Conservation (phyloP, 53 echinoderm and acorn worm genomes). For the Crossaster papposus region DNA sequence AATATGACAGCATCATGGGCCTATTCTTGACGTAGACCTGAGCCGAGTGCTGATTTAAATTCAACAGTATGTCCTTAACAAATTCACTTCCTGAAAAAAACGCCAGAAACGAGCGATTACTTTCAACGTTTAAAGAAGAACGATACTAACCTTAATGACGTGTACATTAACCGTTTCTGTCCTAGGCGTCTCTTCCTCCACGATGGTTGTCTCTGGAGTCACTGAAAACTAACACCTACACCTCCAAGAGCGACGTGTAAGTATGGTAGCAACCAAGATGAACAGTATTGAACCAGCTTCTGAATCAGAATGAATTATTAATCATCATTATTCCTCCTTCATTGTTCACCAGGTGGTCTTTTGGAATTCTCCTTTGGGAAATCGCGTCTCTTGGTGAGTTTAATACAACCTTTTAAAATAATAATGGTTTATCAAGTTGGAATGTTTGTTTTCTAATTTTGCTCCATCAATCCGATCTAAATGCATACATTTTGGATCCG, state of each 20-base stretch:
- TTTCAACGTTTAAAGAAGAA: neutral
- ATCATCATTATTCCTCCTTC: neutral
- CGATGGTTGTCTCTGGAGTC: slow-evolving; percentile 49
- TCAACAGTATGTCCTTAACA: no score
- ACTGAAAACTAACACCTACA: slow-evolving; percentile 14
- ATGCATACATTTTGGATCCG: no score
- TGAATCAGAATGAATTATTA: neutral
- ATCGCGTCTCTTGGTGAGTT: slow-evolving; percentile 40
- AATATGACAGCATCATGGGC: neutral
- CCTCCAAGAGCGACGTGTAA: slow-evolving; percentile 46
- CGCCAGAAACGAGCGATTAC: neutral
- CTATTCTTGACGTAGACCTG: neutral
- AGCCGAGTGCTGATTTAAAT: neutral
- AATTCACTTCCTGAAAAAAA: no score
- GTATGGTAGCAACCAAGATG: neutral
- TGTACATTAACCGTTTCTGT: neutral
- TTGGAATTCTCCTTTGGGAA: slow-evolving; percentile 54
- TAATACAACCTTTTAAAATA: no score
- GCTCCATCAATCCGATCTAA: no score
- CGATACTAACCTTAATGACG: no score
- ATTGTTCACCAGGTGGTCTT: slow-evolving; percentile 25
- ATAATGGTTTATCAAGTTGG: no score
- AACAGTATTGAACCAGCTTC: neutral
- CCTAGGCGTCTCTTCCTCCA: slow-evolving; percentile 20
- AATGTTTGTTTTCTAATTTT: no score